phyloP scores from a whole-genome alignment of 2,888 invertebrate genomes.

The Pyrrhia umbra region DNA sequence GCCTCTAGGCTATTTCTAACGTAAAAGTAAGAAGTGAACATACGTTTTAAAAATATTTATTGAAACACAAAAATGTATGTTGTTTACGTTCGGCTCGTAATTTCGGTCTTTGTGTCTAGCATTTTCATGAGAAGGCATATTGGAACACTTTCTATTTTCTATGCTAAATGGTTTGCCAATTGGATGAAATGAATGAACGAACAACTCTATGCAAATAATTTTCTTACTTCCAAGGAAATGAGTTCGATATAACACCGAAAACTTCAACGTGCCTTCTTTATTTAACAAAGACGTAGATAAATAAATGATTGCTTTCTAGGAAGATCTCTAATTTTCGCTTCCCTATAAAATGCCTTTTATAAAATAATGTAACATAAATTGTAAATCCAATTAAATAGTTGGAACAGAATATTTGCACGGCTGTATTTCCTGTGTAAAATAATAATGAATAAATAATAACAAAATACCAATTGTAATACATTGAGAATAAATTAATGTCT shows the following conservation, averaged over 20 bases:
- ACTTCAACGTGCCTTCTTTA: slow-evolving; percentile 43
- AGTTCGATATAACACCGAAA: not conserved
- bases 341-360: slow-evolving; percentile 9
- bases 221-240: not conserved
- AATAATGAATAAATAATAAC: too few relatives aligned
- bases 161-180: slow-evolving; percentile 18
- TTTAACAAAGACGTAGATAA: slow-evolving; percentile 5
- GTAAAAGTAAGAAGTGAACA: not conserved
- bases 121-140: slow-evolving; percentile 48
- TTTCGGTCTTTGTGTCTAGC: slow-evolving; percentile 48
- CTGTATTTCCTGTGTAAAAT: too few relatives aligned
- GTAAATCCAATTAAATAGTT: not conserved
- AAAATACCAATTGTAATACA: too few relatives aligned
- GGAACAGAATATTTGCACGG: too few relatives aligned
- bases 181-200: slow-evolving; percentile 13
- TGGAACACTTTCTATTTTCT: slow-evolving; percentile 20
- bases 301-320: not conserved
- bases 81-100: not conserved
- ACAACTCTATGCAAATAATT: not conserved
- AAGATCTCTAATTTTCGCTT: not conserved
- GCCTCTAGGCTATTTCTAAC: not conserved
- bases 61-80: not conserved
- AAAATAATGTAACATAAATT: not conserved
- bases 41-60: too few relatives aligned
- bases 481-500: too few relatives aligned